Percentiles rank a stretch among this genome's conserved stretches.
Evolutionary conservation across 2,888 invertebrate species (phyloP).

Genomic region (Ophonus ardosiacus): DNA sequence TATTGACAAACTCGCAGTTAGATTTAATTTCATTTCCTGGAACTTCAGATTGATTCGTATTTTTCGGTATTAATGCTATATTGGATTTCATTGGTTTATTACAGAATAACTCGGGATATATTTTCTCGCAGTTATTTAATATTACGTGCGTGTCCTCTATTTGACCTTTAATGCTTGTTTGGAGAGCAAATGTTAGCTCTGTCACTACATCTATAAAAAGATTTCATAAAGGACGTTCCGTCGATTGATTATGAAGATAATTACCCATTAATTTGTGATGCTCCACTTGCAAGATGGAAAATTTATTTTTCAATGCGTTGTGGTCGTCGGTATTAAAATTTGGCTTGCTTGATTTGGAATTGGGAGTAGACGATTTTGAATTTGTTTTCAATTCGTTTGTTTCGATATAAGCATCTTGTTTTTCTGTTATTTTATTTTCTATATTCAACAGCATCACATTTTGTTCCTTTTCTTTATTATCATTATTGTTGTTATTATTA

Average conservation of each 20-base stretch:
- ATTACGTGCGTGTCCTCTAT: slow-evolving; percentile 76
- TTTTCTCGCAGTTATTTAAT: slow-evolving; percentile 75
- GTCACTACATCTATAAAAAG: slow-evolving; percentile 77
- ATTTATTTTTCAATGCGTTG: slow-evolving; percentile 72
- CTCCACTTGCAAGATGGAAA: slow-evolving; percentile 74
- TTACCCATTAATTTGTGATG: slow-evolving; percentile 74
- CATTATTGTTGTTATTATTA: background rate
- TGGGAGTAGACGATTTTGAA: slow-evolving; percentile 32
- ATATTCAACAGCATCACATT: background rate
- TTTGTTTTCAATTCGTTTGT: slow-evolving; percentile 25
- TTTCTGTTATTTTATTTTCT: slow-evolving; percentile 27
- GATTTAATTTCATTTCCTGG: slow-evolving; percentile 49
- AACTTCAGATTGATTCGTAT: slow-evolving; percentile 10
- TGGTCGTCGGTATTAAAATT: slow-evolving; percentile 68
- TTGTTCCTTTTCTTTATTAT: slow-evolving; percentile 1
- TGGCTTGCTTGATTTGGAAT: slow-evolving; percentile 24
- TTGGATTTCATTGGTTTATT: slow-evolving; percentile 47
- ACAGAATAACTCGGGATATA: slow-evolving; percentile 77
- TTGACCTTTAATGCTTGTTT: slow-evolving; percentile 78
- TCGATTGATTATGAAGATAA: background rate
- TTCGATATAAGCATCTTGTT: slow-evolving; percentile 40
- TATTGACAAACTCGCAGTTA: slow-evolving; percentile 48
- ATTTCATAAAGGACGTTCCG: background rate
- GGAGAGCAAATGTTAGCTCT: slow-evolving; percentile 79
- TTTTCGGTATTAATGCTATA: slow-evolving; percentile 18